These are phyloP conservation scores for Brachypterus glaber DNA, from an alignment of 2,888 invertebrate genomes.

Conservation along the genomic window DNA sequence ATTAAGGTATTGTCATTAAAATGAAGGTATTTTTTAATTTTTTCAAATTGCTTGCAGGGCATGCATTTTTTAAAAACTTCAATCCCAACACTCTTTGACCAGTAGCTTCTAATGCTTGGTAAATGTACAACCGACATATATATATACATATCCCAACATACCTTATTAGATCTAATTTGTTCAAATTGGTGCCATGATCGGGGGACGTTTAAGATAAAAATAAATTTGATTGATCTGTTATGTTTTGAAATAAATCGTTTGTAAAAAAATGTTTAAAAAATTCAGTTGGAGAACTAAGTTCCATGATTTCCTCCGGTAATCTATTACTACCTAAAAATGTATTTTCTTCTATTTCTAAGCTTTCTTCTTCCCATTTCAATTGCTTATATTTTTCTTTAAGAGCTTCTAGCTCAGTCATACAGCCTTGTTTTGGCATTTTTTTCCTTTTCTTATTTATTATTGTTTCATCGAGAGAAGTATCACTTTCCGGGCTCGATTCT, in stretches of 20 bases:
- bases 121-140: background rate
- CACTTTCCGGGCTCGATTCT: too few species aligned
- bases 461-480: too few species aligned
- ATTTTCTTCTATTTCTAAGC: background rate
- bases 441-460: too few species aligned
- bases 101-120: background rate
- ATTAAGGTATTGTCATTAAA: background rate
- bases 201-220: background rate
- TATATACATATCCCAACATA: background rate
- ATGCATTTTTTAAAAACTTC: background rate
- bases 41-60: too few species aligned
- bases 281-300: background rate
- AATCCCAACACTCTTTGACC: background rate
- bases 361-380: background rate
- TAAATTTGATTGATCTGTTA: background rate
- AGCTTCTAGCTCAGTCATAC: background rate
- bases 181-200: background rate
- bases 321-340: background rate
- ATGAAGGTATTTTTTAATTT: background rate
- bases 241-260: background rate
- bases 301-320: background rate
- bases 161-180: background rate
- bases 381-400: background rate
- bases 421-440: too few species aligned
- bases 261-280: background rate